Conservation (phyloP, 1,140 invertebrate genomes). For the Harpegnathos saltator region DNA sequence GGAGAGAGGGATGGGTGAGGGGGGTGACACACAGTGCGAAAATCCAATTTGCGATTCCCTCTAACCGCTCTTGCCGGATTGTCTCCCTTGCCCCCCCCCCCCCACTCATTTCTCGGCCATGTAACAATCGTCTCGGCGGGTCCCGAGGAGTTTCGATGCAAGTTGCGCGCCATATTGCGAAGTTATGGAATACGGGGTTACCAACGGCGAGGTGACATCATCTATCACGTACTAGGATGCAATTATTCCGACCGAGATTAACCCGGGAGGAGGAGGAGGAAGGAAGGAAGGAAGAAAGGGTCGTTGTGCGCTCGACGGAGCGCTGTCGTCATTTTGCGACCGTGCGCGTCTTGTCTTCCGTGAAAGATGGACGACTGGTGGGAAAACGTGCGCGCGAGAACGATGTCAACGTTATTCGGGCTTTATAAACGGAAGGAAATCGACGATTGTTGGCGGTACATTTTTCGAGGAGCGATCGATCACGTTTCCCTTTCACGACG, state of each 20-base stretch:
- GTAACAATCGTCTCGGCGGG: conserved; percentile 42
- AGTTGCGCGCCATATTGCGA: conserved; percentile 55
- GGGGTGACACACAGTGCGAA: conserved; percentile 11
- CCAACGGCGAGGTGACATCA: conserved; percentile 60
- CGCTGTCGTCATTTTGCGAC: conserved; percentile 30
- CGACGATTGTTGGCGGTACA: too few species aligned
- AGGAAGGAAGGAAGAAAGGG: conserved; percentile 30
- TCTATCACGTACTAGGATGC: conserved; percentile 64
- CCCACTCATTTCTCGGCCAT: conserved; percentile 23
- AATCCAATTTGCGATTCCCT: conserved; percentile 53
- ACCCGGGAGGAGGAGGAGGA: neutral
- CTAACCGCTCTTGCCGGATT: conserved; percentile 25
- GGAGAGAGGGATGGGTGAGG: too few species aligned
- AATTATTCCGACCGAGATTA: conserved; percentile 63
- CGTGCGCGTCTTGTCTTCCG: conserved; percentile 43
- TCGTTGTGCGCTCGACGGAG: conserved; percentile 45
- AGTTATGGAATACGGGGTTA: conserved; percentile 55
- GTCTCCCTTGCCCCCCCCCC: conserved; percentile 20
- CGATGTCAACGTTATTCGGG: conserved; percentile 3
- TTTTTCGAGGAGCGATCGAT: too few species aligned
- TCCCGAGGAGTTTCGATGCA: conserved; percentile 50
- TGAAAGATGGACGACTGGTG: conserved; percentile 44
- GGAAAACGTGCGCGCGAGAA: conserved; percentile 11
- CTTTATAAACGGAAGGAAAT: neutral
- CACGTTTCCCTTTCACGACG: too few species aligned